Base-by-base conservation (phyloP, 1,140 invertebrate species). In the Planococcus citri region DNA sequence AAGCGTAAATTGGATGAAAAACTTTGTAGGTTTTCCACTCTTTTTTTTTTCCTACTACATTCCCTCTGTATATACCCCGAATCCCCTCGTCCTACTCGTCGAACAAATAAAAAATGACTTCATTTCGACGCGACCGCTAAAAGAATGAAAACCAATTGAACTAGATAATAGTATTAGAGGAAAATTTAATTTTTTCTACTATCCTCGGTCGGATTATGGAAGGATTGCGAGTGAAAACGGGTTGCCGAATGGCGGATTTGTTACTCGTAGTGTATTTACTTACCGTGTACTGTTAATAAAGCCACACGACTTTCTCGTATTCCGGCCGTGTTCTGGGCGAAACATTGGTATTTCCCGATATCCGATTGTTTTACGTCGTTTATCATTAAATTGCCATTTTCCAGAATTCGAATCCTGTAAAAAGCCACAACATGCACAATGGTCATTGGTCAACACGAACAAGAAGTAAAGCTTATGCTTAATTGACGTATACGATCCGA, bases 301-400 rank as follows among this genome's bases (percentile, higher is more conserved):
- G 90, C 92, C 1, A 86, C 81, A n/a, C 80, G 76, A 2, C 88
- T 90, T 75, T 92, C 89, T 74, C 88, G 83, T 69, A 84, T 83
- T n/a, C 90, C 92, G 2, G 89, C 92, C 73, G 92, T 84, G 78
- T 94, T 94, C 68, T 87, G 85, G 6, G 91, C 93, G 17, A 91
- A 79, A 78, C 94, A 96, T 74, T 89, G 85, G 77, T 94, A 96
- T 73, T 86, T 81, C 37, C 92, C 94, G 74, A 88, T 88, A 77
- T 96, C 94, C 27, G 85, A 83, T 74, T 88, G 86, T 73, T 87
- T 80, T 0, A 92, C 89, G 77, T 93, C 88, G 22, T 86, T 83
- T 74, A 96, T 91, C 82, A 91, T 87, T 58, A 95, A 81, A 77
- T 88, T 91, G 4, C 91, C 91, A 69, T 85, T 86, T 73, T 91